Evolutionary conservation across 2,797 vertebrate genomes (phyloP), one percentile per base, ranked within the genome.

Genomic region (Gila robusta): DNA sequence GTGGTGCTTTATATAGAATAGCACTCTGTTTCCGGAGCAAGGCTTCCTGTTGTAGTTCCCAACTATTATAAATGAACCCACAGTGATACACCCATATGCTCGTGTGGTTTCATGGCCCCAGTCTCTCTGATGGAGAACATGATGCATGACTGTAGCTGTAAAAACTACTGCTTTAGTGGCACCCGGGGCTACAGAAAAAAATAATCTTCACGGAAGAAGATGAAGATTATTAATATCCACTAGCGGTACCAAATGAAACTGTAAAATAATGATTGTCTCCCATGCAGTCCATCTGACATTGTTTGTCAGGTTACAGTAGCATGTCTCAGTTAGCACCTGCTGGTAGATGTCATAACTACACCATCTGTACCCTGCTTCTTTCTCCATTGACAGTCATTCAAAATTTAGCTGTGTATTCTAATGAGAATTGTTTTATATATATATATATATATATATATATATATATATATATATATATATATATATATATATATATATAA

Each of bases 111-210:
- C 23, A 78, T 11, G 17, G 41, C 28, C 41, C 23, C 19, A 1
- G 73, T 52, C 41, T 72, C 70, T 62, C 9, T 83, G 70, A 66
- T 6, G 16, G 59, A 66, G 44, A 62, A 54, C 44, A 67, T 67
- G 41, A 83, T 83, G 14, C 41, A 66, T 77, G 62, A 77, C 82
- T 69, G 54, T 32, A 39, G 44, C 14, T 56, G 49, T 54, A 26
- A 56, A 84, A 78, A 84, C 64, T 70, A 28, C 59, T 54, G 64
- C 71, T 37, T 62, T 54, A 64, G 71, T 28, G 23, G n/a, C 35
- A 49, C 62, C 35, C 47, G 52, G 35, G 66, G 73, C 82, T 54
- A 14, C 19, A 49, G 28, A 11, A 12, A 23, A 41, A 44, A 41
- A 44, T 21, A 17, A 35, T 21, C 5, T 37, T 83, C 16, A 49